Base-by-base conservation (phyloP, 2,888 invertebrate genomes). In the Invenusta paracnida region DNA sequence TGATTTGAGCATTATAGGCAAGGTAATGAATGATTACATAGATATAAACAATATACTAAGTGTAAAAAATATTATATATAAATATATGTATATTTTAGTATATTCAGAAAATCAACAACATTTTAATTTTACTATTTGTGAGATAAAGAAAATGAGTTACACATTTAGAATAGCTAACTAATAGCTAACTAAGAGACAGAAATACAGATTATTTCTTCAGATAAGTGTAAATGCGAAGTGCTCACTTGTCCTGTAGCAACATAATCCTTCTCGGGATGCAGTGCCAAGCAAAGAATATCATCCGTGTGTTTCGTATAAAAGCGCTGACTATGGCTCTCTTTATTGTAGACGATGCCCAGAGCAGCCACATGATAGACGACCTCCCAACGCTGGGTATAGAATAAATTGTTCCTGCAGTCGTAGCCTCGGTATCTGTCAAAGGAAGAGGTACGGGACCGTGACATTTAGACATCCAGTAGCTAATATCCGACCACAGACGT, bases 331-430 rank as follows among this genome's bases (percentile, higher is more conserved):
- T 90, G 89, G 31, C 89, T 90, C 67, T 90, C 90, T 73, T 89
- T 88, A 88, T 91, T 90, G 86, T 89, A 90, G 2, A 92, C 89
- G n/a, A 92, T 89, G 27, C 91, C 92, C 2, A 91, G 89, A 0
- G 92, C 92, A 0, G 92, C 92, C 28, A 92, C 91, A 86, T 92
- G 92, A 88, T 91, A 92, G 0, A 92, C 91, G 0, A 92, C 89
- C 83, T 91, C 90, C 0, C 91, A 91, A 83, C 88, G 89, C 87
- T 90, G 90, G 0, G 91, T 90, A 88, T 91, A 92, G 88, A 91
- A 91, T 85, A 92, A 86, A 88, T 92, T 92, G 88, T 92, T 92
- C 11, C 91, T 89, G 87, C 92, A 92, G 88, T 92, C 92, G 88
- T 92, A 92, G 0, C 92, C 92, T 1, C 92, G 90, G 87, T 92